Base-by-base conservation (phyloP, 2,797 vertebrate species). In the Pangasius macronema region DNA sequence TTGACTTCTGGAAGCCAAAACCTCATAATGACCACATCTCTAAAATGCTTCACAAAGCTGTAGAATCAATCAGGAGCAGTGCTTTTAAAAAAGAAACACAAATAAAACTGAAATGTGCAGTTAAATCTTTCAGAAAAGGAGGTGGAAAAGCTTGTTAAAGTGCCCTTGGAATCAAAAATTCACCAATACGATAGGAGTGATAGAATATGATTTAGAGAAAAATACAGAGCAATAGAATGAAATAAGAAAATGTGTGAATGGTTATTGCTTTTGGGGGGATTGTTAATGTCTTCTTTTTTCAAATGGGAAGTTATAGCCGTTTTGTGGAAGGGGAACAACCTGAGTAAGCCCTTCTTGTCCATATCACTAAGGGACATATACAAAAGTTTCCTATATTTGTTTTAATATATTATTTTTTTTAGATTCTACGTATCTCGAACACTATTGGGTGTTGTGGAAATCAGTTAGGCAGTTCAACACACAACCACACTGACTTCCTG, bases 1-100 rank as follows among this genome's bases (percentile, higher is more conserved):
- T 94, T 95, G 94, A 91, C 83, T 81, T 94, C 93, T 94, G 91
- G 94, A 87, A 89, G 93, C 94, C 93, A 94, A 95, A 95, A 93
- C 94, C 93, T 94, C 93, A 93, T 95, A 94, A 93, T 94, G 92
- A 95, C 94, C 93, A 91, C 87, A 88, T 93, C 91, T 94, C 92
- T 86, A 86, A 91, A 88, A 88, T 76, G 73, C 89, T 93, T 92
- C 87, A 91, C 92, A 84, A 39, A 51, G 27, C 85, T 90, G 88
- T 22, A 90, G 85, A 91, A 86, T 88, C 70, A 91, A 84, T 91
- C 88, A 85, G 83, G n/a, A 63, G 27, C 49, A 83, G 75, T 16
- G 59, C 27, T 90, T 84, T 87, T 24, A n/a, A 82, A n/a, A 83
- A 90, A 82, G 63, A 72, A 88, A 89, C 24, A 46, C 51, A 27